Evolutionary conservation across 1,140 invertebrate species (phyloP).

Genomic region (Ruditapes philippinarum): DNA sequence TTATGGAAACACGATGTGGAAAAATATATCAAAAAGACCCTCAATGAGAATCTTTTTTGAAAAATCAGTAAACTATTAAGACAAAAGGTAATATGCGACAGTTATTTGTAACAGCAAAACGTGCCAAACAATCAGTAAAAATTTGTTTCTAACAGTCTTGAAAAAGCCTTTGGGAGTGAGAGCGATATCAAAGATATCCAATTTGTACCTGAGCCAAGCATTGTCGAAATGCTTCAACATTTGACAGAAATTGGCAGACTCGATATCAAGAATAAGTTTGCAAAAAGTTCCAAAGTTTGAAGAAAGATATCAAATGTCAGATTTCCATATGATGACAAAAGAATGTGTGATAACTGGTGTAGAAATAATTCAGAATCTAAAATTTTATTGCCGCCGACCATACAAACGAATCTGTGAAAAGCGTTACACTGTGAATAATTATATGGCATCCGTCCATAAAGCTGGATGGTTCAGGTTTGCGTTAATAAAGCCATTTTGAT

Average conservation of each 20-base stretch:
- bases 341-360: not conserved
- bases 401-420: not conserved
- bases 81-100: too few species aligned
- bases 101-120: not conserved
- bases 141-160: not conserved
- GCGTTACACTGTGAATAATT: not conserved
- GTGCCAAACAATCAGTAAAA: not conserved
- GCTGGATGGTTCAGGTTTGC: too few species aligned
- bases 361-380: not conserved
- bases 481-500: not conserved
- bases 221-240: not conserved
- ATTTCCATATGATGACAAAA: not conserved
- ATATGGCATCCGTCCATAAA: not conserved
- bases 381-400: not conserved
- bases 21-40: too few species aligned
- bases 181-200: not conserved
- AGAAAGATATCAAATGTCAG: not conserved
- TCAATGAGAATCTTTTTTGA: too few species aligned
- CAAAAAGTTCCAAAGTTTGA: not conserved
- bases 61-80: too few species aligned
- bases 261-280: not conserved
- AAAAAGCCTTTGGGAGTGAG: not conserved
- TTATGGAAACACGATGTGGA: too few species aligned
- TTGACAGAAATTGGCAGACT: not conserved
- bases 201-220: not conserved